These are phyloP conservation scores for Nannoperca australis DNA, from an alignment of 2,797 vertebrate species.

Conservation along the genomic window DNA sequence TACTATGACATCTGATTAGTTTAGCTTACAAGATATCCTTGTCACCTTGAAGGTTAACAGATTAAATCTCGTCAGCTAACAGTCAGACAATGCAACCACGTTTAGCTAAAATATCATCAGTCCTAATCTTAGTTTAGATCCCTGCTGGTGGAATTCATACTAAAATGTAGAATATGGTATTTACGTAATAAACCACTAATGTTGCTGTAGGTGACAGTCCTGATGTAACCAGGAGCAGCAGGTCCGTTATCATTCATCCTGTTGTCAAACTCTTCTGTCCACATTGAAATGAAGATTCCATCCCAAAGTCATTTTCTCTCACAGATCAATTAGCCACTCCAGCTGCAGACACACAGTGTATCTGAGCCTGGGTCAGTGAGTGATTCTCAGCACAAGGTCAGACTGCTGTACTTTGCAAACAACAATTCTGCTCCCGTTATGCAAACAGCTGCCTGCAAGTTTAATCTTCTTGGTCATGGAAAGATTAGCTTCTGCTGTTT, in stretches of 20 bases:
- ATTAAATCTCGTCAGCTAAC: neutral
- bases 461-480: constrained; percentile 69
- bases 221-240: neutral
- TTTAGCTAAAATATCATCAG: neutral
- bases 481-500: constrained; percentile 67
- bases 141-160: neutral
- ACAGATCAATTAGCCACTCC: constrained; percentile 53
- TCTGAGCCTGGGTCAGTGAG: constrained; percentile 28
- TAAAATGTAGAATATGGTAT: neutral
- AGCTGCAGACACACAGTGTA: constrained; percentile 17
- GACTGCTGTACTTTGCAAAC: constrained; percentile 53
- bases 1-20: neutral
- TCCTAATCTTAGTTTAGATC: neutral
- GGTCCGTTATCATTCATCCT: constrained; percentile 20
- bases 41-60: no score
- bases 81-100: neutral
- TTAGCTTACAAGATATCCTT: neutral
- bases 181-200: constrained; percentile 1
- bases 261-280: constrained; percentile 20
- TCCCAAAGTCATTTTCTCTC: constrained; percentile 24
- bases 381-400: constrained; percentile 57
- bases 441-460: constrained; percentile 51
- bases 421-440: constrained; percentile 62
- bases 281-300: constrained; percentile 17
- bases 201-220: constrained; percentile 27